These are phyloP conservation scores for Struthidea cinerea DNA, from an alignment of 2,113 vertebrate species.

Conservation along the genomic window DNA sequence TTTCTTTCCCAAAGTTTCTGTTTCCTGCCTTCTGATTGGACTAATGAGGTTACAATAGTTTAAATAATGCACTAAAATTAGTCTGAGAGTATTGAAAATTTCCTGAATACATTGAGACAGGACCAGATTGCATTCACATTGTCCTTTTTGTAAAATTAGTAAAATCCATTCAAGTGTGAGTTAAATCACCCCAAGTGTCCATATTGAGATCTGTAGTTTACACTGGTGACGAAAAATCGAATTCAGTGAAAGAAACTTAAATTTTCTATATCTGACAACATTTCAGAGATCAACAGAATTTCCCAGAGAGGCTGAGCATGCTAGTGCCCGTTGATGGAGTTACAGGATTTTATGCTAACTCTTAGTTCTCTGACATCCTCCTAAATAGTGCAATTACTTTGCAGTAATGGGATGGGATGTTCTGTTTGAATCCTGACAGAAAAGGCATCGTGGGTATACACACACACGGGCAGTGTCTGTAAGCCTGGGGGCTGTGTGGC, in stretches of 20 bases:
- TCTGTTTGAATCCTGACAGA: background rate
- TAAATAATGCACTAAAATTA: background rate
- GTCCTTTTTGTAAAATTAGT: background rate
- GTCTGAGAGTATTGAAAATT: background rate
- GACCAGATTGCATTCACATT: background rate
- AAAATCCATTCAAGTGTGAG: background rate
- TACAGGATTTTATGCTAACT: background rate
- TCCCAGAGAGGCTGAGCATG: background rate
- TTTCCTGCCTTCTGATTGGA: background rate
- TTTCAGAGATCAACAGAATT: background rate
- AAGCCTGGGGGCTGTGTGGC: background rate
- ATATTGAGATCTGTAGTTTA: background rate
- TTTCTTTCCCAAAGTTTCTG: background rate
- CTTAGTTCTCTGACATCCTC: background rate
- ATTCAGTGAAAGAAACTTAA: background rate
- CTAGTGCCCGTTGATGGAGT: background rate
- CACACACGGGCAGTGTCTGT: fast-evolving
- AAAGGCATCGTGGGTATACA: background rate
- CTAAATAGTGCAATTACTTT: background rate
- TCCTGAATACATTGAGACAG: background rate
- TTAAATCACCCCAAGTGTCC: background rate
- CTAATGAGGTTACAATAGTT: background rate
- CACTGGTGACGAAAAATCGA: background rate
- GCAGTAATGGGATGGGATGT: background rate
- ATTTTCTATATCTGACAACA: background rate